Percentiles rank a stretch among this genome's conserved stretches.
These are phyloP conservation scores for Salvelinus sp. DNA, from an alignment of 2,113 vertebrate genomes.

Conservation along the genomic window DNA sequence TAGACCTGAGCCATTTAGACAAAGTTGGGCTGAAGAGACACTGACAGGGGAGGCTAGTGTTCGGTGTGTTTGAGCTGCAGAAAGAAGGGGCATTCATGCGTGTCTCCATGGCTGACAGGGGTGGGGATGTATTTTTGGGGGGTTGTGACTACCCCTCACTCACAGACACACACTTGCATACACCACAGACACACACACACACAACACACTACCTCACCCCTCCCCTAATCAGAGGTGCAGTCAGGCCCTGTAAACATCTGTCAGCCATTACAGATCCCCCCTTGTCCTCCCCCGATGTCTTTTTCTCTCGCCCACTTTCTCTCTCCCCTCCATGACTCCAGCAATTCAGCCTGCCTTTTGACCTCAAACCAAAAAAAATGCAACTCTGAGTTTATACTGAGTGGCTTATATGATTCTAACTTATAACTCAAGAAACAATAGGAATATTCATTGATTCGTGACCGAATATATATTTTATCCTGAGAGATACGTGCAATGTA, in stretches of 20 bases:
- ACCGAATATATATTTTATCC: neutral
- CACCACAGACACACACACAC: slow-evolving; percentile 22
- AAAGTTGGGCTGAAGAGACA: slow-evolving; percentile 28
- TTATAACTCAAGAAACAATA: slow-evolving; percentile 34
- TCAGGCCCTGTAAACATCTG: slow-evolving; percentile 71
- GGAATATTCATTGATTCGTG: slow-evolving; percentile 28
- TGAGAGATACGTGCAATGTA: neutral
- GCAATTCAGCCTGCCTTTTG: slow-evolving; percentile 65
- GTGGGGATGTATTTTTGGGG: neutral
- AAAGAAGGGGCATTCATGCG: slow-evolving; percentile 48
- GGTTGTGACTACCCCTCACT: neutral
- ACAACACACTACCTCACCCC: slow-evolving; percentile 24
- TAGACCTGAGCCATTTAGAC: slow-evolving; percentile 47
- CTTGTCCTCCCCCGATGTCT: no score
- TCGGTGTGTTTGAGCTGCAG: slow-evolving; percentile 20
- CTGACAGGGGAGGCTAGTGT: slow-evolving; percentile 41
- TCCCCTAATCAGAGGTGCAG: slow-evolving; percentile 54
- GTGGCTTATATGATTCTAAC: neutral
- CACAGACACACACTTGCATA: neutral
- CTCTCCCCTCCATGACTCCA: slow-evolving; percentile 34
- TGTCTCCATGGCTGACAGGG: slow-evolving; percentile 5
- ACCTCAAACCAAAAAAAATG: slow-evolving; percentile 58
- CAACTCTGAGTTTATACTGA: slow-evolving; percentile 52
- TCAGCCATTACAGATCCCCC: slow-evolving; percentile 60
- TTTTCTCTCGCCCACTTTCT: slow-evolving; percentile 10